Evolutionary conservation across 2,797 vertebrate species (phyloP), one percentile per base, ranked within the genome.

Genomic region (Fringilla coelebs): DNA sequence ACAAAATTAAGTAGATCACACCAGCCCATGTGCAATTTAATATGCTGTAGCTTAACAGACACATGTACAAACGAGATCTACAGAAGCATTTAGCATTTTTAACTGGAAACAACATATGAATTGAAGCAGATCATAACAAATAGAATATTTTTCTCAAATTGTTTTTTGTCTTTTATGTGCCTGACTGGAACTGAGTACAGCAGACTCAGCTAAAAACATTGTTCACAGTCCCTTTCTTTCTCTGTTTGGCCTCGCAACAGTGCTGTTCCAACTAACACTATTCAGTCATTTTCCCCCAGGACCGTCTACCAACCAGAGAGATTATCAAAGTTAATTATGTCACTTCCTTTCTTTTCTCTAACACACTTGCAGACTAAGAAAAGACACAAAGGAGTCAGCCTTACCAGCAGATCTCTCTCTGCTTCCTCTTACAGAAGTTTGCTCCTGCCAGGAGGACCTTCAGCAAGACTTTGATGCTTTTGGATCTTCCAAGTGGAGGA

Each of bases 321-420:
- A 89, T 91, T 94, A 94, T 85, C 87, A 51, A n/a, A 92, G 73
- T 76, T 67, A 90, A 83, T 93, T 86, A 94, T 88, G 80, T 94
- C 85, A 96, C 90, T 94, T 94, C 93, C 93, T 90, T 73, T 90
- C 79, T 86, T 72, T 88, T 75, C 60, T 88, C 66, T 73, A 94
- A 61, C 58, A 45, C 24, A 26, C 26, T 88, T 54, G 4, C 66
- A 83, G 54, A 46, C 49, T 89, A 74, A 66, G 75, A 75, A 87
- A 77, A 73, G 26, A 71, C 65, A 88, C 43, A 92, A 95, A 94
- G 17, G 12, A 93, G 34, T 71, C 66, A 84, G 54, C 58, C 25
- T 84, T 74, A 90, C 63, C 38, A 89, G 41, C 32, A 85, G 62
- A 88, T 86, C 66, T 77, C 67, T 88, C 74, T 71, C 31, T 61